Conservation (phyloP, 1,140 invertebrate genomes). For the Geopemphigus sp. region DNA sequence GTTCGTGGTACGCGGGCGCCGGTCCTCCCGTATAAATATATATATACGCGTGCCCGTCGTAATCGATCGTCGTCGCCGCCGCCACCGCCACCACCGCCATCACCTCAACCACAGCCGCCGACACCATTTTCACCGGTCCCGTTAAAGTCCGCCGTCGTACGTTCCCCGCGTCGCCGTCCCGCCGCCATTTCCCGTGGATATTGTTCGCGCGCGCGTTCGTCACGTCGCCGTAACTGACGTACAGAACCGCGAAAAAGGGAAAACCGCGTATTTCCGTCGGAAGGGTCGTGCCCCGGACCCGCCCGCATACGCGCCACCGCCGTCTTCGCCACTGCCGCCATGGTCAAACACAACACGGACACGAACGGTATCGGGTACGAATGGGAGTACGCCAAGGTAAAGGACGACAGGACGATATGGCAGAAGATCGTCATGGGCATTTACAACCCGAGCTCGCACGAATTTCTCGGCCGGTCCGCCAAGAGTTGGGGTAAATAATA, state of each 20-base stretch:
- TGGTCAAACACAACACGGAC: conserved; percentile 43
- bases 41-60: not conserved
- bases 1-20: not conserved
- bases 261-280: too few relatives aligned
- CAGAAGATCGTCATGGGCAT: conserved; percentile 55
- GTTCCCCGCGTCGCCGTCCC: not conserved
- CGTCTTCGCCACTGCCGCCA: not conserved
- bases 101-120: not conserved
- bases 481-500: conserved; percentile 58
- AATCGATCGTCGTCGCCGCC: conserved; percentile 25
- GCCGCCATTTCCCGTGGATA: too few relatives aligned
- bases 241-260: too few relatives aligned
- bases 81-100: not conserved
- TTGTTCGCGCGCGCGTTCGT: not conserved
- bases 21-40: not conserved
- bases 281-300: too few relatives aligned
- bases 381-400: conserved; percentile 52
- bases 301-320: too few relatives aligned
- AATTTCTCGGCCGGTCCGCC: conserved; percentile 58
- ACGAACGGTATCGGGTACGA: conserved; percentile 52
- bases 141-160: not conserved
- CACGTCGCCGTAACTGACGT: too few relatives aligned
- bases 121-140: conserved; percentile 2
- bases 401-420: conserved; percentile 51
- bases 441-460: conserved; percentile 57